A percentile compares a stretch with the other conserved stretches of the same genome.
These are phyloP conservation scores for Salticus scenicus DNA, from an alignment of 2,888 invertebrate species.

Conservation along the genomic window DNA sequence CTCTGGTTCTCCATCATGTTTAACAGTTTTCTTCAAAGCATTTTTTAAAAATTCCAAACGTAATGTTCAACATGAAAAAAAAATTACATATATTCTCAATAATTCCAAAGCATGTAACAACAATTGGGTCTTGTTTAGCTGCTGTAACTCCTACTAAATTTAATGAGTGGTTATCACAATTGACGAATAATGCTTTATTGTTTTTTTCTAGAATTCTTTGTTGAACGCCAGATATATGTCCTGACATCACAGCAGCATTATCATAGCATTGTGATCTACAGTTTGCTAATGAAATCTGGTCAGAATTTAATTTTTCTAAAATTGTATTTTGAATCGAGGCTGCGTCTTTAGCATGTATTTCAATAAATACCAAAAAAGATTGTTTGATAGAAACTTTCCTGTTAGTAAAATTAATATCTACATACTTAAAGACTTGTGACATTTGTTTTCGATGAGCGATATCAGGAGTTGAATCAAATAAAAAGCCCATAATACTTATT, in stretches of 20 bases:
- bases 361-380: constrained; percentile 23
- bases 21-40: background rate
- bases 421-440: constrained; percentile 8
- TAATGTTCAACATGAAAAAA: background rate
- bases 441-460: background rate
- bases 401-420: constrained; percentile 12
- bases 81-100: background rate
- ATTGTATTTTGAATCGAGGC: background rate
- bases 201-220: constrained; percentile 5
- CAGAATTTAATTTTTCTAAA: constrained; percentile 3
- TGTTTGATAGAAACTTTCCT: constrained; percentile 16
- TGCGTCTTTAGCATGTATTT: constrained; percentile 10
- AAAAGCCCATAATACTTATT: background rate
- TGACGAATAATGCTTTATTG: background rate
- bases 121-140: background rate
- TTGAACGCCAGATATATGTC: constrained; percentile 3
- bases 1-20: constrained; percentile 13
- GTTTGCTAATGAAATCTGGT: constrained; percentile 2
- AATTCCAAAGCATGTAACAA: background rate
- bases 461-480: constrained; percentile 4
- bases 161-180: constrained; percentile 11
- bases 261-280: constrained; percentile 20
- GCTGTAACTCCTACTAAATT: constrained; percentile 11
- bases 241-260: constrained; percentile 16
- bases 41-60: background rate